Evolutionary conservation across 2,797 vertebrate genomes (phyloP), one percentile per base, ranked within the genome.

Genomic region (Mycteria americana): DNA sequence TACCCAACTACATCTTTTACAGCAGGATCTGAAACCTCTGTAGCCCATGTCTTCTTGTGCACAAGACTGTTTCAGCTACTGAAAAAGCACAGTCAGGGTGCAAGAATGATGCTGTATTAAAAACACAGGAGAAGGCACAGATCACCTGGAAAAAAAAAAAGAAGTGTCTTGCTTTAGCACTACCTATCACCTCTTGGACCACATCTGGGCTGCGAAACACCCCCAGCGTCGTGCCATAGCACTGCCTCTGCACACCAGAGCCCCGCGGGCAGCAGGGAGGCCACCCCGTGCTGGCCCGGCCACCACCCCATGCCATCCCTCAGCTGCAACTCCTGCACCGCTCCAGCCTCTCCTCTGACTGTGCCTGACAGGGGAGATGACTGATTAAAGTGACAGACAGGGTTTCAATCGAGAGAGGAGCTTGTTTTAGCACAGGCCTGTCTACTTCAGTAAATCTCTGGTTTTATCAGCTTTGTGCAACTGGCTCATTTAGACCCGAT

Each of bases 391-490:
- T 89, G 97, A 98, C 97, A 97, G 94, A 83, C 96, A 87, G 91
- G 73, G 92, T 62, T 97, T 95, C 97, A 96, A 22, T 91, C 64
- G 54, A 95, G 96, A 97, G 79, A 95, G 95, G 90, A 95, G 95
- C 97, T 97, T 95, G 92, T 94, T 97, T 97, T 89, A 97, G 92
- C 77, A 23, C 83, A 21, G 85, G 91, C 93, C 96, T 97, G 97
- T 98, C 97, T 97, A 69, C 93, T 95, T 68, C 95, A 94, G 97
- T 97, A 98, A 97, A 97, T 97, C 97, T 97, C 93, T 21, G 73
- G 95, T 97, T 98, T 98, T 98, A 98, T 98, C 98, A 98, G 97
- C 91, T 76, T 83, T 77, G 83, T 95, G 96, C 97, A 96, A 98
- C 89, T 57, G 96, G 93, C 97, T 97, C 97, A 95, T 97, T 98